phyloP scores from a whole-genome alignment of 2,888 invertebrate species.

The Ctenicera cuprea region DNA sequence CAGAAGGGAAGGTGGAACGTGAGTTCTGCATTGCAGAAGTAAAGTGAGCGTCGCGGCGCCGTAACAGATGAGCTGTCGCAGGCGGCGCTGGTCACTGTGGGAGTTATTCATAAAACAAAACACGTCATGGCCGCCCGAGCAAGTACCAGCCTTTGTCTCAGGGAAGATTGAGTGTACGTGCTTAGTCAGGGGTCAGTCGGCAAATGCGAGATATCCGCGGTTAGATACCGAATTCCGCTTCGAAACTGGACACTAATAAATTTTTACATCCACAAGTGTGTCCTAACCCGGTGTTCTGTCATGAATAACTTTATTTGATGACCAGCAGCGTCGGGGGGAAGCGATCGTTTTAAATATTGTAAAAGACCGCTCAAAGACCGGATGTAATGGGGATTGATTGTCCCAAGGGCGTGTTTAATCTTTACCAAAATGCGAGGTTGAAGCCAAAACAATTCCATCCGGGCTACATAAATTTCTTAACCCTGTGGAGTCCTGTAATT shows the following conservation, averaged over 20 bases:
- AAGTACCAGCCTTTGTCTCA: constrained; percentile 58
- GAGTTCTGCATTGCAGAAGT: constrained; percentile 55
- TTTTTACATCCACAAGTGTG: constrained; percentile 48
- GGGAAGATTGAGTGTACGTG: constrained; percentile 61
- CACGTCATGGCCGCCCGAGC: constrained; percentile 60
- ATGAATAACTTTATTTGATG: constrained; percentile 40
- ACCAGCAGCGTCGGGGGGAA: constrained; percentile 19
- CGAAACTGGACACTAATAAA: constrained; percentile 39
- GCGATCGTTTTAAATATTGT: constrained; percentile 40
- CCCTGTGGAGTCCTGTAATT: constrained; percentile 70
- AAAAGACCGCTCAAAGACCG: constrained; percentile 43
- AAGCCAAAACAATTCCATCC: constrained; percentile 62
- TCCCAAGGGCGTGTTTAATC: constrained; percentile 50
- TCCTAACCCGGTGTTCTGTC: constrained; percentile 23
- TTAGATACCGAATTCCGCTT: constrained; percentile 38
- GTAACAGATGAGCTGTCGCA: constrained; percentile 63
- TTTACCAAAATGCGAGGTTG: constrained; percentile 52
- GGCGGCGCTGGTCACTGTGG: constrained; percentile 60
- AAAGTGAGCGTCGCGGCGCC: constrained; percentile 52
- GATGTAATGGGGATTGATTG: constrained; percentile 47
- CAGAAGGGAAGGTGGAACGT: constrained; percentile 13
- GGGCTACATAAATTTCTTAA: constrained; percentile 71
- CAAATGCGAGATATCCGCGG: constrained; percentile 46
- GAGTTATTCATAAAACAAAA: constrained; percentile 64
- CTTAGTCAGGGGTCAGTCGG: constrained; percentile 58